Evolutionary conservation across 2,113 vertebrate genomes (phyloP).

Genomic region (Murina feae): DNA sequence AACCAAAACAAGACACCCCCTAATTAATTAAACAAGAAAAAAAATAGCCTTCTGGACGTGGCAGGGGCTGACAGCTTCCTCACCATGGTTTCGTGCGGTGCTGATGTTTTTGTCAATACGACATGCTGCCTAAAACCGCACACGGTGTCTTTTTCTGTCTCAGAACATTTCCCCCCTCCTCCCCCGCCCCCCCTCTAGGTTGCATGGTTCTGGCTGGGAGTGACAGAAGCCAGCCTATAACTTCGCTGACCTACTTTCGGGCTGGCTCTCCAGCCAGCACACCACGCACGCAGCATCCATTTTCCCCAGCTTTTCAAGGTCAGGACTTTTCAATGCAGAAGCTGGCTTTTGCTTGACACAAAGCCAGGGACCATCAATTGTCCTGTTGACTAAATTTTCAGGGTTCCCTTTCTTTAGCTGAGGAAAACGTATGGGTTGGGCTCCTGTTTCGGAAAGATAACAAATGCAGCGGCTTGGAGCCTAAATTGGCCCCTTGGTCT

Average conservation of each 20-base stretch:
- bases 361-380: constrained; percentile 60
- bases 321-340: constrained; percentile 53
- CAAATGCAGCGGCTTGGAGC: constrained; percentile 57
- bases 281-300: constrained; percentile 50
- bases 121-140: neutral
- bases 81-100: neutral
- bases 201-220: constrained; percentile 36
- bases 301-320: constrained; percentile 73
- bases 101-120: constrained; percentile 15
- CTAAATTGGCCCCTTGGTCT: constrained; percentile 53
- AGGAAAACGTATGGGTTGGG: constrained; percentile 42
- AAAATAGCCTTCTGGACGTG: neutral
- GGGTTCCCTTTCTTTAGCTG: constrained; percentile 41
- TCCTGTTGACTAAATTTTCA: constrained; percentile 52
- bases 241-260: constrained; percentile 69
- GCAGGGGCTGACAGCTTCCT: neutral
- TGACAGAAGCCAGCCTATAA: constrained; percentile 59
- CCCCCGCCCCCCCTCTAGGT: neutral
- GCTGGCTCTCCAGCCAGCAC: constrained; percentile 47
- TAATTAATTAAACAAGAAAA: constrained; percentile 30
- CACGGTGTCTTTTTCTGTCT: constrained; percentile 10
- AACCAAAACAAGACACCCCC: neutral
- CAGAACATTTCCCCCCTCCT: neutral
- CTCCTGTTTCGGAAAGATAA: constrained; percentile 66
- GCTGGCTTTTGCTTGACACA: constrained; percentile 50